These are phyloP conservation scores for Thalassophryne amazonica DNA, from an alignment of 2,797 vertebrate genomes.

Conservation along the genomic window DNA sequence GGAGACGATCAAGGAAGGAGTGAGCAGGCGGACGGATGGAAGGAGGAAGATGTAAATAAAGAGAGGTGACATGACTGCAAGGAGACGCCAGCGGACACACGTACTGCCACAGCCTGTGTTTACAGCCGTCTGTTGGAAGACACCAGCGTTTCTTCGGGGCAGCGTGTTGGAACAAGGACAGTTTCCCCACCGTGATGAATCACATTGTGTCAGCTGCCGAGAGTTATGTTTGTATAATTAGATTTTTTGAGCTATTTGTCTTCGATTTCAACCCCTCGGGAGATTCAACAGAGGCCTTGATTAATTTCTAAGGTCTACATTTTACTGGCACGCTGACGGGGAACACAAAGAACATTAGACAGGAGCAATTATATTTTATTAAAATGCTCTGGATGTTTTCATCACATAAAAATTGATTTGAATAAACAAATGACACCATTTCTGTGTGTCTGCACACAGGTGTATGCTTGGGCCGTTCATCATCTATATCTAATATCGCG, in stretches of 20 bases:
- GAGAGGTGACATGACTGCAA: neutral
- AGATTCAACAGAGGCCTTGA: slow-evolving; percentile 19
- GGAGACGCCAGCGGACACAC: neutral
- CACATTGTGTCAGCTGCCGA: slow-evolving; percentile 20
- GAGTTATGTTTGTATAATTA: slow-evolving; percentile 37
- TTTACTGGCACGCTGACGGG: slow-evolving; percentile 15
- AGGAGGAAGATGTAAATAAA: neutral
- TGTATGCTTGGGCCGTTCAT: slow-evolving; percentile 6
- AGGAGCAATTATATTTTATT: slow-evolving; percentile 18
- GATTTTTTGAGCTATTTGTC: slow-evolving; percentile 28
- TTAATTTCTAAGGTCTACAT: slow-evolving; percentile 19
- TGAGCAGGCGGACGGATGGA: neutral
- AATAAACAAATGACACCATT: neutral
- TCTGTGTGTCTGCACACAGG: slow-evolving; percentile 3
- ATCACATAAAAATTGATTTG: slow-evolving; percentile 22
- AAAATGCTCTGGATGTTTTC: slow-evolving; percentile 16
- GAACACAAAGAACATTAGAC: neutral
- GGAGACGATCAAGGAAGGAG: neutral
- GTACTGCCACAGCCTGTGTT: slow-evolving; percentile 1
- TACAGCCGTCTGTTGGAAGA: slow-evolving; percentile 8
- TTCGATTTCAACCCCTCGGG: slow-evolving; percentile 16
- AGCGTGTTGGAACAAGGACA: slow-evolving; percentile 3
- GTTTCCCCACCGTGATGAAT: slow-evolving; percentile 21
- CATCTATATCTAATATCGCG: slow-evolving; percentile 1
- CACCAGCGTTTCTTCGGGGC: neutral